Base-by-base conservation (phyloP, 2,797 vertebrate species). In the Adelosebastes latens region DNA sequence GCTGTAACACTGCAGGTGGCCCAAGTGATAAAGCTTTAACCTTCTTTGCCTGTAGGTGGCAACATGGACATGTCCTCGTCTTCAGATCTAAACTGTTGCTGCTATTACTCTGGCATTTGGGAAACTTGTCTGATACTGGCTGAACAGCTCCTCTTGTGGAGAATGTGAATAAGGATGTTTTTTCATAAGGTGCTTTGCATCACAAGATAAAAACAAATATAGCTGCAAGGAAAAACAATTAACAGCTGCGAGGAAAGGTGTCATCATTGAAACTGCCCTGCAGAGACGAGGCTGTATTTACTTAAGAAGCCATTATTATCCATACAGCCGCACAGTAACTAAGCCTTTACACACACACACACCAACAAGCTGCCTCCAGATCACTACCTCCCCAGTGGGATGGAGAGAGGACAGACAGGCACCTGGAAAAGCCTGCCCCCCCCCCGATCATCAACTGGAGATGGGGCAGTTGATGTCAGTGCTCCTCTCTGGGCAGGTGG, bases 381-480 rank as follows among this genome's bases (percentile, higher is more conserved):
- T 82, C 80, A 56, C 66, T 75, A 36, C 82, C 77, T 80, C 75
- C 81, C 81, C 72, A 81, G 80, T 75, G 72, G 78, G 79, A 76
- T 29, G 87, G 71, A 86, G 77, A 81, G 65, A 83, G 72, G 72
- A 88, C 59, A 91, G 86, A 84, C 72, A 72, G 86, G 87, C 79
- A 66, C 82, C 66, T 73, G 79, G 75, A 77, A 91, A 91, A 91
- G 83, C 82, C 86, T 81, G 79, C n/a, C 80, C 72, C 69, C 78
- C 77, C 68, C 72, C 79, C 4, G 78, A 88, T 88, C 93, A 94
- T 94, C 93, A 94, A 92, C 94, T 94, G 89, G 75, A 86, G 63
- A 60, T 53, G 81, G 81, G 68, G 84, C 90, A 94, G 93, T 93
- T 93, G 93, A 95, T 95, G 93, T 76, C 93, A 79, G 78, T 16